phyloP scores from a whole-genome alignment of 1,140 invertebrate species.

The Contarinia nasturtii region DNA sequence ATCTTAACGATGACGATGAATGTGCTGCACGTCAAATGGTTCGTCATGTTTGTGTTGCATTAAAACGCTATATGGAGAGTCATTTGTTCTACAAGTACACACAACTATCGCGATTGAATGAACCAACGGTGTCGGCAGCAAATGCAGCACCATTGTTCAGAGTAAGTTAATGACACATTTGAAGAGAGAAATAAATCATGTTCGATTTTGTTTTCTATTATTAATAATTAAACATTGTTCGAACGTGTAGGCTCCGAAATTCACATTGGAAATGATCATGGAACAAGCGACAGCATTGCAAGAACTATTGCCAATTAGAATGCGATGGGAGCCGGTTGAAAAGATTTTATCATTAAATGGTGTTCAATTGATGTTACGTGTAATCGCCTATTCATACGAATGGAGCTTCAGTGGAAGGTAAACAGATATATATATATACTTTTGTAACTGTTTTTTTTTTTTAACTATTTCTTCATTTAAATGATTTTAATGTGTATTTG shows the following conservation, averaged over 20 bases:
- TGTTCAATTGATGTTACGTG: slow-evolving; percentile 60
- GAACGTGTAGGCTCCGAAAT: slow-evolving; percentile 48
- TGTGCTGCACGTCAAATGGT: slow-evolving; percentile 87
- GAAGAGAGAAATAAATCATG: too few relatives aligned
- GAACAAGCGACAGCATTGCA: slow-evolving; percentile 68
- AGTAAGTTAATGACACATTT: too few relatives aligned
- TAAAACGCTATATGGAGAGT: slow-evolving; percentile 82
- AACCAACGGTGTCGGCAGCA: slow-evolving; percentile 2
- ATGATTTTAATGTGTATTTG: background rate
- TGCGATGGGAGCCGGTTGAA: slow-evolving; percentile 72
- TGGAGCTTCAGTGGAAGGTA: slow-evolving; percentile 80
- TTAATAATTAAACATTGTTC: too few relatives aligned
- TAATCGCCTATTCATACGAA: slow-evolving; percentile 75
- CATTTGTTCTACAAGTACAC: slow-evolving; percentile 74
- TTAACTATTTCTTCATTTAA: background rate
- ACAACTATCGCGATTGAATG: slow-evolving; percentile 40
- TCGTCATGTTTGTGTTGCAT: slow-evolving; percentile 74
- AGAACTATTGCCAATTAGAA: slow-evolving; percentile 51
- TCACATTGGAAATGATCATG: slow-evolving; percentile 54
- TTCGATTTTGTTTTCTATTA: too few relatives aligned
- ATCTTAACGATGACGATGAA: slow-evolving; percentile 69
- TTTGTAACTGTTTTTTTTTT: background rate
- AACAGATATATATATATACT: slow-evolving; percentile 10
- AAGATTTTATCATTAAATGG: slow-evolving; percentile 70
- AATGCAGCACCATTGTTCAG: background rate